A percentile compares a stretch with the other conserved stretches of the same genome.
phyloP scores from a whole-genome alignment of 2,888 invertebrate species.

The Aspidapion aeneum region DNA sequence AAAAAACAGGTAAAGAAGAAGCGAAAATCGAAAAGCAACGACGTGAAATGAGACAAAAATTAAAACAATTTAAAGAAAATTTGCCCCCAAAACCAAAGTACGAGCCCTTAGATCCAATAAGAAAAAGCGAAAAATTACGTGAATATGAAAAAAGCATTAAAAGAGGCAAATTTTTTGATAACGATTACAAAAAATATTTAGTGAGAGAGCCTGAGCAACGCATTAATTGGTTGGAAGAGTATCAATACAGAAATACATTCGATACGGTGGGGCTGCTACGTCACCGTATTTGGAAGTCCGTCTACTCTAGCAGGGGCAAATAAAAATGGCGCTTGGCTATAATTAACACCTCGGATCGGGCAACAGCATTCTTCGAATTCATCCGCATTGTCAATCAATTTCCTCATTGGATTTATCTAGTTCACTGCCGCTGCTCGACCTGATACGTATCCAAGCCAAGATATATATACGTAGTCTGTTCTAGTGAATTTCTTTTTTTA shows the following conservation, averaged over 20 bases:
- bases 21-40: conserved; percentile 41
- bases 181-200: conserved; percentile 44
- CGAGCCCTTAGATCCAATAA: conserved; percentile 43
- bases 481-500: conserved; percentile 21
- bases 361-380: conserved; percentile 24
- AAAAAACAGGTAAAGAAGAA: conserved; percentile 44
- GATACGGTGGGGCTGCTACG: conserved; percentile 46
- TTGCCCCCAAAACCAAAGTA: conserved; percentile 39
- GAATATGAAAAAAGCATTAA: conserved; percentile 44
- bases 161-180: conserved; percentile 44
- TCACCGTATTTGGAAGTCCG: conserved; percentile 46
- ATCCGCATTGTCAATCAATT: conserved; percentile 31
- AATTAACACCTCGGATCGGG: conserved; percentile 37
- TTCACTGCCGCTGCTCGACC: conserved; percentile 37
- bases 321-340: conserved; percentile 39
- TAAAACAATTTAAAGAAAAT: conserved; percentile 38
- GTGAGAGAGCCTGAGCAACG: conserved; percentile 31
- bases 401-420: conserved; percentile 36
- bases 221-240: conserved; percentile 40
- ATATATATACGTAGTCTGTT: conserved; percentile 20
- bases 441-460: conserved; percentile 30
- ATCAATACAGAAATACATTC: conserved; percentile 43
- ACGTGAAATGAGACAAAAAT: conserved; percentile 39
- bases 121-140: conserved; percentile 44
- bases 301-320: conserved; percentile 37